Conservation (phyloP, 2,113 vertebrate species). For the Elanoides forficatus region DNA sequence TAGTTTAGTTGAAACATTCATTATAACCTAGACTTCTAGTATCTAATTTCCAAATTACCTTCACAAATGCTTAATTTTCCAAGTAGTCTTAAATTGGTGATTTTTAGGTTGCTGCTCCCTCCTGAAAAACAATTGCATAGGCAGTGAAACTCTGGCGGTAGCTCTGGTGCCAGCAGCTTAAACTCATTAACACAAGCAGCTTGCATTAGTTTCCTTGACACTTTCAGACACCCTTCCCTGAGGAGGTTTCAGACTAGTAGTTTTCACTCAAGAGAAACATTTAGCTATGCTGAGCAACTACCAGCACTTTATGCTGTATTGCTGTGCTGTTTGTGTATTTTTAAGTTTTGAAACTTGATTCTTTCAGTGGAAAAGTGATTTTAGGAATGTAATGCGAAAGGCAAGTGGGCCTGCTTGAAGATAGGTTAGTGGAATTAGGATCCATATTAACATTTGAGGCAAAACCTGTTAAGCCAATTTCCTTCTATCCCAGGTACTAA, state of each 20-base stretch:
- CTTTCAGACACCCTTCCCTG: constrained; percentile 63
- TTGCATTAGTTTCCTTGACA: constrained; percentile 45
- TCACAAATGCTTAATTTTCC: background rate
- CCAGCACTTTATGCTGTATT: background rate
- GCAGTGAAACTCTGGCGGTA: constrained; percentile 10
- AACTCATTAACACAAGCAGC: constrained; percentile 41
- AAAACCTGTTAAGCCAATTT: background rate
- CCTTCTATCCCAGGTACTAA: background rate
- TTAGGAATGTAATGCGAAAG: background rate
- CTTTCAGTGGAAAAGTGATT: constrained; percentile 21
- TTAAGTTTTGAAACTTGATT: constrained; percentile 21
- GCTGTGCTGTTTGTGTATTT: background rate
- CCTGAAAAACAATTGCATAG: constrained; percentile 28
- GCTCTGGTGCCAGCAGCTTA: constrained; percentile 42
- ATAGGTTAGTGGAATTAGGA: background rate
- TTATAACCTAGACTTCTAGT: background rate
- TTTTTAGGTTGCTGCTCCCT: background rate
- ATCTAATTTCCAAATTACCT: background rate
- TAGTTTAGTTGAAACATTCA: background rate
- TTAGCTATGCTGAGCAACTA: background rate
- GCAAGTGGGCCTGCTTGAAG: background rate
- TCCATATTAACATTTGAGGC: background rate
- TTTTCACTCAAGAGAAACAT: constrained; percentile 40
- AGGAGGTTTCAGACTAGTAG: constrained; percentile 63
- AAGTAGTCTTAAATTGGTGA: background rate